phyloP scores from a whole-genome alignment of 2,797 vertebrate species.

The Darevskia nairensis region DNA sequence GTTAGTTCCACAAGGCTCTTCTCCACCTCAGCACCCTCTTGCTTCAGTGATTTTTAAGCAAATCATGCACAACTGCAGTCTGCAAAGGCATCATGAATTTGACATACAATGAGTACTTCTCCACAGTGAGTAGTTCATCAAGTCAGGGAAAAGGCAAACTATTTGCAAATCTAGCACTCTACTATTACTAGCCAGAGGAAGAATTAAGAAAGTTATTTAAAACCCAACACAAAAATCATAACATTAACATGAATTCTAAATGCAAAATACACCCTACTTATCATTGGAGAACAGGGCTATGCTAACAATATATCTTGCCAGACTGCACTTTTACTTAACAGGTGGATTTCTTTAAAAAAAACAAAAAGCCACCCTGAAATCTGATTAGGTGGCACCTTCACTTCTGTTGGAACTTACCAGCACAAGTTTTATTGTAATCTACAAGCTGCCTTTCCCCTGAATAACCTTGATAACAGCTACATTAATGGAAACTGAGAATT shows the following conservation, averaged over 20 bases:
- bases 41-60: background rate
- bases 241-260: background rate
- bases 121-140: background rate
- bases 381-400: constrained; percentile 64
- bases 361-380: constrained; percentile 14
- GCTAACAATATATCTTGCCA: constrained; percentile 47
- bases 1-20: background rate
- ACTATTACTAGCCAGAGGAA: background rate
- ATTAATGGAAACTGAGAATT: constrained; percentile 65
- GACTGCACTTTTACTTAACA: constrained; percentile 20
- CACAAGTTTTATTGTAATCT: constrained; percentile 63
- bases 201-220: background rate
- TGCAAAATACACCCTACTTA: background rate
- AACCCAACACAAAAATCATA: background rate
- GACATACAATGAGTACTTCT: background rate
- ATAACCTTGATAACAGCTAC: constrained; percentile 66
- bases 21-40: background rate
- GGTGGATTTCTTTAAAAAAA: background rate
- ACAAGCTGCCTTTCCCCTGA: constrained; percentile 62
- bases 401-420: constrained; percentile 54
- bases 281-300: constrained; percentile 43
- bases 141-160: background rate
- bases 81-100: background rate
- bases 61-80: background rate
- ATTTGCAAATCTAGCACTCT: background rate